Evolutionary conservation across 2,888 invertebrate species (phyloP).

Genomic region (Perizoma affinitatum): DNA sequence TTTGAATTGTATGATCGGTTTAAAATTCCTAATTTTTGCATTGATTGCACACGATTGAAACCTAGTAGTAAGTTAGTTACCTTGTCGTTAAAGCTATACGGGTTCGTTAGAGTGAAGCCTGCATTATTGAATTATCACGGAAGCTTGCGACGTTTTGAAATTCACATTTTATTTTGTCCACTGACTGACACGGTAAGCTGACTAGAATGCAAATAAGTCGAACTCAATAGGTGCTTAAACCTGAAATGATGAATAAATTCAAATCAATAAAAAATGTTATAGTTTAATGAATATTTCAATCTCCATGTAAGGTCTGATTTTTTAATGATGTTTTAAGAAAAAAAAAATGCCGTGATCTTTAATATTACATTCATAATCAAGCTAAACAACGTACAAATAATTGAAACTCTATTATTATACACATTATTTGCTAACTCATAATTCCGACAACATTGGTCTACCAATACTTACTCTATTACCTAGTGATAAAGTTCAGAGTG

Average conservation of each 20-base stretch:
- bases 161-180: conserved; percentile 23
- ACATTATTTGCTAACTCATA: conserved; percentile 12
- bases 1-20: too few species aligned
- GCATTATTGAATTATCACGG: conserved; percentile 24
- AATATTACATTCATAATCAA: conserved; percentile 2
- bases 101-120: conserved; percentile 9
- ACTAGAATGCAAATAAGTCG: too few species aligned
- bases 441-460: neutral
- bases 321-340: too few species aligned
- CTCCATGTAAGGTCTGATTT: too few species aligned
- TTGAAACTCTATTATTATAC: conserved; percentile 23
- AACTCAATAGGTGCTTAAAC: neutral
- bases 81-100: conserved; percentile 9
- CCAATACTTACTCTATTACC: neutral
- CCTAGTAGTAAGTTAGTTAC: neutral
- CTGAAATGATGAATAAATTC: too few species aligned
- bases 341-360: neutral
- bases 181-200: neutral
- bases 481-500: neutral
- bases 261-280: too few species aligned
- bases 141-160: conserved; percentile 13
- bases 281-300: too few species aligned
- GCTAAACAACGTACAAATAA: conserved; percentile 6
- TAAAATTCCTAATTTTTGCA: neutral
- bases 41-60: neutral